Percentiles rank a stretch among this genome's conserved stretches.
These are phyloP conservation scores for Acrobasis consociella DNA, from an alignment of 2,888 invertebrate genomes.

Conservation along the genomic window DNA sequence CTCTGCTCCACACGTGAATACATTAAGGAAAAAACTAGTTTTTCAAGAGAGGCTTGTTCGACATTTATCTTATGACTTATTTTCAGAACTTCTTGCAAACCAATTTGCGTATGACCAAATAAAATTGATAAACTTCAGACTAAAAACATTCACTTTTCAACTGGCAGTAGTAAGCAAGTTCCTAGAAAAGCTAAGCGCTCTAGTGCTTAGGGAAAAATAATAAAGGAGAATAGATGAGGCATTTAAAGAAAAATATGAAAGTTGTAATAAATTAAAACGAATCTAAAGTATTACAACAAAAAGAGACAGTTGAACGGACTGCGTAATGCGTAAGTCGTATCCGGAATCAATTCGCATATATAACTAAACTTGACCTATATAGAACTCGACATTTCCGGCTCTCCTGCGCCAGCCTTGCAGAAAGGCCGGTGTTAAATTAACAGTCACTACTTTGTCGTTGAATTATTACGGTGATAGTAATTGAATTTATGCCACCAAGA, in stretches of 20 bases:
- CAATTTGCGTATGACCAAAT: neutral
- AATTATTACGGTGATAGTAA: conserved; percentile 20
- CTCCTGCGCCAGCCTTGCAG: conserved; percentile 21
- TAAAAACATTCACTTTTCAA: too few relatives aligned
- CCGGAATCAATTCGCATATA: conserved; percentile 13
- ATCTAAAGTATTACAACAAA: too few relatives aligned
- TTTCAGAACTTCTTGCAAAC: neutral
- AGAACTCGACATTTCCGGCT: conserved; percentile 20
- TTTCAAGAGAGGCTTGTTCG: neutral
- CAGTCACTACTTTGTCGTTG: neutral
- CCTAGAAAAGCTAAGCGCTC: too few relatives aligned
- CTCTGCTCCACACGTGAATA: neutral
- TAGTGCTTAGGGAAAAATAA: too few relatives aligned
- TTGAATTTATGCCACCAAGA: conserved; percentile 28
- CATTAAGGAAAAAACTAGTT: neutral
- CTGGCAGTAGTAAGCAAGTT: too few relatives aligned
- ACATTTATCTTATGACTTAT: neutral
- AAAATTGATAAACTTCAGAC: neutral
- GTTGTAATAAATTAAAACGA: too few relatives aligned
- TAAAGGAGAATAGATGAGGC: too few relatives aligned
- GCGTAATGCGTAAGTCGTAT: conserved; percentile 23
- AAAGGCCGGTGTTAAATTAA: conserved; percentile 17
- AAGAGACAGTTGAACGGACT: neutral
- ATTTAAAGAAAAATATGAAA: too few relatives aligned
- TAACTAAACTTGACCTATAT: conserved; percentile 22